phyloP scores from a whole-genome alignment of 2,797 vertebrate genomes.

The Clarias platycephalus region DNA sequence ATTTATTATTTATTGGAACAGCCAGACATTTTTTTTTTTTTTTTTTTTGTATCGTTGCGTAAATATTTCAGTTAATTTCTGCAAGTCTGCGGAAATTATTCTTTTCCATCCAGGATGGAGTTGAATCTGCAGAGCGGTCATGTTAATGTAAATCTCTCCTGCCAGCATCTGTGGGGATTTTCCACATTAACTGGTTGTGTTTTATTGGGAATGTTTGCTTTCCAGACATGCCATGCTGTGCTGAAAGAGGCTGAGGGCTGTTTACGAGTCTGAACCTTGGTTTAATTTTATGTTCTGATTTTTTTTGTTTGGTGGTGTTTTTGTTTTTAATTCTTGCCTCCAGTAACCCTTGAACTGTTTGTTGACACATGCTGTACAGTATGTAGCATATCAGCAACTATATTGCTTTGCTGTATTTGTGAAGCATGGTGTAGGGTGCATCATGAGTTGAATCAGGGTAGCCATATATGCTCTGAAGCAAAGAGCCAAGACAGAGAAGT shows the following conservation, averaged over 20 bases:
- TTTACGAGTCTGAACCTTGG: conserved; percentile 16
- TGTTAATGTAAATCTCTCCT: not conserved
- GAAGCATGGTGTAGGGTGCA: not conserved
- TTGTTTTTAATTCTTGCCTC: not conserved
- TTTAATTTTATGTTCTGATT: not conserved
- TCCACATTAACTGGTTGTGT: conserved; percentile 37
- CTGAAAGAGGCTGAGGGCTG: conserved; percentile 8
- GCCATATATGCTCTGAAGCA: too few relatives aligned
- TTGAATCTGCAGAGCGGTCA: not conserved
- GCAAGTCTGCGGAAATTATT: not conserved
- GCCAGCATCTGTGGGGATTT: conserved; percentile 10
- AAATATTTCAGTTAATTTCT: not conserved
- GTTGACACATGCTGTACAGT: not conserved
- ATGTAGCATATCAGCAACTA: too few relatives aligned
- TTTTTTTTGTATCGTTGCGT: not conserved
- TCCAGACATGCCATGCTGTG: conserved; percentile 33
- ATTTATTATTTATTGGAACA: not conserved
- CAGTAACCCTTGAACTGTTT: not conserved
- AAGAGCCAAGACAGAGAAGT: not conserved
- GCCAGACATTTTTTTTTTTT: not conserved
- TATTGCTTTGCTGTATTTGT: not conserved
- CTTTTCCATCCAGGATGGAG: not conserved
- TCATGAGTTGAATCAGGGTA: not conserved
- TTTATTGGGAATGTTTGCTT: conserved; percentile 19
- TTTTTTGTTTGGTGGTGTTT: not conserved